phyloP scores from a whole-genome alignment of 1,140 invertebrate species.

The Polyergus mexicanus region DNA sequence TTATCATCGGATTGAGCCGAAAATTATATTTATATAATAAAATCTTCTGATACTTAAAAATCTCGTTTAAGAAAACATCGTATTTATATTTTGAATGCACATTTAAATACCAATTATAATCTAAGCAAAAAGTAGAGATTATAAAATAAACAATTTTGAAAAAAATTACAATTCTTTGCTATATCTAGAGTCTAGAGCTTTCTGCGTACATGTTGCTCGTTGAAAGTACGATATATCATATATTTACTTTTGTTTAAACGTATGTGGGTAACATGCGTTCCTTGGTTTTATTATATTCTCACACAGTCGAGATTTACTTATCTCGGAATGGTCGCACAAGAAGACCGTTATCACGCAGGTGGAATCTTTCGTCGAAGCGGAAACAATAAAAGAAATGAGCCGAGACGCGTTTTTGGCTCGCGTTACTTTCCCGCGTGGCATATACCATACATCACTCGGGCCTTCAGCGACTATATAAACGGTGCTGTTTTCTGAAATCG shows the following conservation, averaged over 20 bases:
- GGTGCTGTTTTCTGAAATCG: slow-evolving; percentile 7
- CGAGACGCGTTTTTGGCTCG: neutral
- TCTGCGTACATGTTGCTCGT: neutral
- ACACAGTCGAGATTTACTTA: slow-evolving; percentile 1
- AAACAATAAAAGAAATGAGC: slow-evolving; percentile 29
- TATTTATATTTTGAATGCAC: neutral
- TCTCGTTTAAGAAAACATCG: neutral
- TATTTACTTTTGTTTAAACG: neutral
- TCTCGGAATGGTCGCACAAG: neutral
- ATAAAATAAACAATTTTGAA: slow-evolving; percentile 11
- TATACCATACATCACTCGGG: slow-evolving; percentile 6
- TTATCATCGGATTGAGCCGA: slow-evolving; percentile 31
- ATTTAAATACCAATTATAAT: neutral
- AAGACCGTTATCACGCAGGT: neutral
- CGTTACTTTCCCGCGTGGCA: neutral
- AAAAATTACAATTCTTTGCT: neutral
- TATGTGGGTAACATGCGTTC: neutral
- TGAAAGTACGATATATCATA: neutral
- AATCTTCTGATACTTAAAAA: neutral
- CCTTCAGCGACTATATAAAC: slow-evolving; percentile 6
- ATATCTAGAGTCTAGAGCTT: neutral
- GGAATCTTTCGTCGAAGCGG: neutral
- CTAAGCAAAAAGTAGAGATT: neutral
- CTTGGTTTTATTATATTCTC: neutral
- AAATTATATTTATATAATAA: neutral